A percentile compares a stretch with the other conserved stretches of the same genome.
These are phyloP conservation scores for Cygnus buccinator DNA, from an alignment of 2,113 vertebrate genomes.

Conservation along the genomic window DNA sequence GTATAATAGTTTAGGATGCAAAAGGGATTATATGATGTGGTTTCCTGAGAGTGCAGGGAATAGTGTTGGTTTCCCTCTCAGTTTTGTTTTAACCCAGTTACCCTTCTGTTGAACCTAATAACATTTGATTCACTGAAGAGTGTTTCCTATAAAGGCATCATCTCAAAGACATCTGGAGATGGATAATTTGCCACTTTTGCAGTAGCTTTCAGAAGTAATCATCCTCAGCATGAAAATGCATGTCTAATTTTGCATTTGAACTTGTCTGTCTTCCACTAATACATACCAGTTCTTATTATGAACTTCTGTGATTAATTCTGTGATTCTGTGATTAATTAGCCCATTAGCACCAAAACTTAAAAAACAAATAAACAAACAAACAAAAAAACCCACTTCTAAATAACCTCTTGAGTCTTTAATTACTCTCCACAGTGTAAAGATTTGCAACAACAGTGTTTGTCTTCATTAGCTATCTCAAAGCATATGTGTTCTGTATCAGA, in stretches of 20 bases:
- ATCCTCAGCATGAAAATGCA: not conserved
- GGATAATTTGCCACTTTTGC: not conserved
- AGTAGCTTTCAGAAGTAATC: constrained; percentile 32
- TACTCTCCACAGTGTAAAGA: not conserved
- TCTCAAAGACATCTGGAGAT: not conserved
- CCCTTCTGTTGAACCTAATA: not conserved
- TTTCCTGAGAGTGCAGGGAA: not conserved
- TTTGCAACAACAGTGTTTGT: not conserved
- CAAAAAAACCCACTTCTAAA: not conserved
- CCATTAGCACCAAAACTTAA: not conserved
- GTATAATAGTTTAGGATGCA: not conserved
- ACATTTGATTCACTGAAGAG: constrained; percentile 10
- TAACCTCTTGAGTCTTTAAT: not conserved
- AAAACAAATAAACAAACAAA: not conserved
- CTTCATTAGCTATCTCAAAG: not conserved
- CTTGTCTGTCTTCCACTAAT: not conserved
- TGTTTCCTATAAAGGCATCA: not conserved
- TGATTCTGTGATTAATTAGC: constrained; percentile 25
- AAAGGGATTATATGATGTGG: not conserved
- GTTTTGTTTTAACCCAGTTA: not conserved
- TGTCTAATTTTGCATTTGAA: constrained; percentile 17
- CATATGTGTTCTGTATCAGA: not conserved
- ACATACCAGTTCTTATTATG: not conserved
- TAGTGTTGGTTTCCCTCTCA: not conserved
- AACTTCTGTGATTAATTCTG: constrained; percentile 27